Base-by-base conservation (phyloP, 2,797 vertebrate species). In the Xiphophorus birchmanni region DNA sequence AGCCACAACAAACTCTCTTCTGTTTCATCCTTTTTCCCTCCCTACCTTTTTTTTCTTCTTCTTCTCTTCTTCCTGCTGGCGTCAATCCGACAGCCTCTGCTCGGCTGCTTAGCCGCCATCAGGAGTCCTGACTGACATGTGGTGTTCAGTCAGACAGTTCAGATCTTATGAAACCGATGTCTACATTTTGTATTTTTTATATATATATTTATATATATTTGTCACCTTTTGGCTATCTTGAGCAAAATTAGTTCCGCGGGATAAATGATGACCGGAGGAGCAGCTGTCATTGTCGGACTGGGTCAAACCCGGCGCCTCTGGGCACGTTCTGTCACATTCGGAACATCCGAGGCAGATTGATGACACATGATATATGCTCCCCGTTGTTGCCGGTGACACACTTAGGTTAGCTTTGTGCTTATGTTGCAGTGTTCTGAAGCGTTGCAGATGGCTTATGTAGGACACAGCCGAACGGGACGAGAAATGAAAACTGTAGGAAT, bases 1-100 rank as follows among this genome's bases (percentile, higher is more conserved):
- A 93, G 86, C 88, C 87, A 84, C 92, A 90, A 88, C 90, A 93
- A 94, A 90, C 82, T 42, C 83, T 84, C 89, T 89, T 93, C 92
- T 92, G 88, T 93, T 92, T 91, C 84, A 82, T 82, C 74, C 75
- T 17, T 29, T 45, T 48, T 26, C 23, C 81, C n/a, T 76, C 76
- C 77, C 83, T 77, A 21, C 17, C 72, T 76, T 84, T 35, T 35
- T 67, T 79, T 67, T 21, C 2, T 50, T 21, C 48, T 21, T 50
- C 18, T 21, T 52, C 18, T 54, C 52, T 10, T 58, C 50, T 80
- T 85, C 44, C 79, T 80, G 48, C 67, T 63, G 74, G 80, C 77
- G 11, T 88, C 82, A 29, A 73, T 85, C 83, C 9, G 15, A 78
- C 32, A 78, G 67, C 54, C 76, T 82, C 76, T 75, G 75, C 69